Base-by-base conservation (phyloP, 2,888 invertebrate species). In the Bombyx huttoni region DNA sequence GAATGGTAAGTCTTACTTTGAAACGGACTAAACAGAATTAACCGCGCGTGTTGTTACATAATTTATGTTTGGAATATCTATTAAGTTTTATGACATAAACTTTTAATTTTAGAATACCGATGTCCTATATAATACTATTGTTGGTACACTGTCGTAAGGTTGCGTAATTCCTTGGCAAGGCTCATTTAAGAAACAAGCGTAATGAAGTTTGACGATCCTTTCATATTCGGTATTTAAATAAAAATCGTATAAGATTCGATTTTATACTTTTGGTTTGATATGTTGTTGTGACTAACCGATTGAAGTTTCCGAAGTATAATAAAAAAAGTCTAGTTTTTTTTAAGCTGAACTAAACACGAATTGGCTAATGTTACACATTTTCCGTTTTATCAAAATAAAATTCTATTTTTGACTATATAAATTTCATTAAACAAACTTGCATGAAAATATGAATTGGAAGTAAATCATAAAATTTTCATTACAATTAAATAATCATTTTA, bases 41-140 rank as follows among this genome's bases (percentile, higher is more conserved):
- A 51, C 52, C 51, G 59, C 56, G 56, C 40, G 56, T 47, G 51
- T 58, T 56, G 71, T 88, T 88, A 88, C 75, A 86, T 88, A 86
- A 88, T 83, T 81, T 68, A 64, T 70, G 66, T 79, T 78, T 78
- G 68, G 59, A 61, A 68, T 68, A 71, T 70, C 73, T 71, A 69
- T 70, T 66, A 66, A 67, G 65, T 68, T 68, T 68, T 70, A 67
- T 85, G 81, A 83, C 78, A 78, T 66, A 68, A 75, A 74, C 74
- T 70, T 81, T 78, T 81, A 85, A 82, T 88, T 88, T 81, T 87
- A 88, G 87, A 76, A 70, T 57, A 68, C 56, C 69, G 63, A 61
- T 73, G 73, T 62, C 71, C 78, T 74, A 73, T 70, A 68, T 78
- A 67, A 62, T 24, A 5, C 5, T 24, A 64, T 61, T 72, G 61